phyloP scores from a whole-genome alignment of 1,140 invertebrate species.

The Atopsyche davidsoni region DNA sequence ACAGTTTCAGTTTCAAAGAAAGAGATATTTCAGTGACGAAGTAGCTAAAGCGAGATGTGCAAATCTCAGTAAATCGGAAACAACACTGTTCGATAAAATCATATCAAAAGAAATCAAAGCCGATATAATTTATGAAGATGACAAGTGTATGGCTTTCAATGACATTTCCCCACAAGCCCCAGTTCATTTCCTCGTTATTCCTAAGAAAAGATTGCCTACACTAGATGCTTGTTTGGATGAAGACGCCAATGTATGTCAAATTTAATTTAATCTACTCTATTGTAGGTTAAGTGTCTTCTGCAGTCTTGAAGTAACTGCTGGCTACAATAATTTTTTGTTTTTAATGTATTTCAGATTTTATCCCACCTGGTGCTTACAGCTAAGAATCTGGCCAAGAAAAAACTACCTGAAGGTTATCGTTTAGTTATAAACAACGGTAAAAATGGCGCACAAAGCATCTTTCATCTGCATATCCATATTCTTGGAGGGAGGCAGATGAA shows the following conservation, averaged over 20 bases:
- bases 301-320: too few species aligned
- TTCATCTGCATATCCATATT: conserved; percentile 70
- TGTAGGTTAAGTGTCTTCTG: not conserved
- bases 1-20: conserved; percentile 23
- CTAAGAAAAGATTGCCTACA: conserved; percentile 60
- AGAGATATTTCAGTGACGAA: conserved; percentile 40
- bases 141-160: conserved; percentile 71
- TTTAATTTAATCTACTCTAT: not conserved
- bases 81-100: conserved; percentile 77
- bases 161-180: conserved; percentile 74
- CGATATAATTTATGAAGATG: conserved; percentile 76
- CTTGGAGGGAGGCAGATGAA: conserved; percentile 73
- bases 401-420: conserved; percentile 49
- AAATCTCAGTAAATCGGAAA: conserved; percentile 34
- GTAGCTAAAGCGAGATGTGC: conserved; percentile 36
- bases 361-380: conserved; percentile 59
- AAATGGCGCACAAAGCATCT: conserved; percentile 66
- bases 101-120: conserved; percentile 70
- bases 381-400: conserved; percentile 48
- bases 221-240: conserved; percentile 47
- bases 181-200: conserved; percentile 79
- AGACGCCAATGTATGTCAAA: conserved; percentile 42
- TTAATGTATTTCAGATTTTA: conserved; percentile 52
- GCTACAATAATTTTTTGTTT: too few species aligned
- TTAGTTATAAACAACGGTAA: conserved; percentile 67